These are phyloP conservation scores for Spinus olivaceus DNA, from an alignment of 2,797 vertebrate species.

Conservation along the genomic window DNA sequence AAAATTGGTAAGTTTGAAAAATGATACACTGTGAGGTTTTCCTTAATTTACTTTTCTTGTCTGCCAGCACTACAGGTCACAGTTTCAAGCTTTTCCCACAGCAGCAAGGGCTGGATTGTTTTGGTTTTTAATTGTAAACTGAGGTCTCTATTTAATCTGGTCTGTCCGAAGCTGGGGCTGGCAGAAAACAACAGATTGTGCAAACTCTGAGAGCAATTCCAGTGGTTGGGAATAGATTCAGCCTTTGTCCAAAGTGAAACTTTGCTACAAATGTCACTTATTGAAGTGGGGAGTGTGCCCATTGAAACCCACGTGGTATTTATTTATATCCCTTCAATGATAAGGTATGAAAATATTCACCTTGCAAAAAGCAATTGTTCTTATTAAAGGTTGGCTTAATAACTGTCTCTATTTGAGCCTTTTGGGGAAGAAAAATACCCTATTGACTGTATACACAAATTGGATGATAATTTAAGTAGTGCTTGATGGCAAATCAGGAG, in stretches of 20 bases:
- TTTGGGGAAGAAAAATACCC: not conserved
- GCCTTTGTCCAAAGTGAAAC: not conserved
- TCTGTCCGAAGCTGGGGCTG: not conserved
- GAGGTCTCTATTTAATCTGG: not conserved
- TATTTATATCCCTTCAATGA: not conserved
- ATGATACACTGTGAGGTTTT: conserved; percentile 21
- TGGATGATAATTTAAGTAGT: not conserved
- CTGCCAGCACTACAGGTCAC: not conserved
- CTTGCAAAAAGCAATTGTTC: not conserved
- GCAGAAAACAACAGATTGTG: not conserved
- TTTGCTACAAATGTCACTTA: not conserved
- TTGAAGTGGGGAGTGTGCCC: not conserved
- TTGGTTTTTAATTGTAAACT: conserved; percentile 7
- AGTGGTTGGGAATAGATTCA: not conserved
- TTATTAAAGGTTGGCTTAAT: not conserved
- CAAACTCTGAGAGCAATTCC: not conserved
- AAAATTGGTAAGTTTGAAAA: conserved; percentile 23
- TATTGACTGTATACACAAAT: not conserved
- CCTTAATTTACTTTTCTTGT: conserved; percentile 10
- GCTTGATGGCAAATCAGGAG: not conserved
- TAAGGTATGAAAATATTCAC: not conserved
- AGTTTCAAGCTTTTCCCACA: conserved; percentile 23
- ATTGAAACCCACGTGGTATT: not conserved
- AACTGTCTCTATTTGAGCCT: not conserved
- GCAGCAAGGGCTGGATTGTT: not conserved